Evolutionary conservation across 1,140 invertebrate species (phyloP), one percentile per base, ranked within the genome.

Genomic region (Apis cerana): DNA sequence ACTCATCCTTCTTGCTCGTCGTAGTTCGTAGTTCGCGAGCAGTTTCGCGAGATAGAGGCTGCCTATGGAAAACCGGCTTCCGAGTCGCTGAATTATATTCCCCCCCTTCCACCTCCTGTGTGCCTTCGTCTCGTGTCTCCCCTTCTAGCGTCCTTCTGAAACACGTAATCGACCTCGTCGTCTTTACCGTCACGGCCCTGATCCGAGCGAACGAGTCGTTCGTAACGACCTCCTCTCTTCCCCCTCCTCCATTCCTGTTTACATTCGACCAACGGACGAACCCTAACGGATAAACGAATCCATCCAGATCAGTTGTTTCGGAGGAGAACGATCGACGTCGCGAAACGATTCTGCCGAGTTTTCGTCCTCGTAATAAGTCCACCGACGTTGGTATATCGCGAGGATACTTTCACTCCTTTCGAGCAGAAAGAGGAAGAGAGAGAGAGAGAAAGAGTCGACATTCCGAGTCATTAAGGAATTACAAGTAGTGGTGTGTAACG

Each of bases 41-140:
- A 87, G 83, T 87, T 89, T 88, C 80, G 84, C 80, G 84, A 89
- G 85, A 43, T 43, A 43, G 33, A 88, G 79, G 79, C 88, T 77
- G 85, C 58, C 81, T 43, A 85, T 78, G 83, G 87, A 89, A 88
- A 90, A 90, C 90, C 90, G 90, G 90, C 90, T 91, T 61, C 79
- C 75, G 8, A 83, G 71, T 84, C 75, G 77, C 85, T 88, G 88
- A 90, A 91, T 91, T 91, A 91, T 91, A 91, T 90, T 88, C 88
- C 82, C 74, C 61, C 15, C 56, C n/a, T 80, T 54, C 56, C 61
- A 50, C 59, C 70, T 74, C n/a, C 27, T 27, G 48, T 43, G 52
- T 82, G 48, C 4, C 70, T 50, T 65, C 59, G 19, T 9, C 21
- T 11, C 58, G 11, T 1, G 4, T n/a, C 50, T n/a, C 11, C 54